Conservation (phyloP, 2,113 vertebrate species). For the Agelaius phoeniceus region DNA sequence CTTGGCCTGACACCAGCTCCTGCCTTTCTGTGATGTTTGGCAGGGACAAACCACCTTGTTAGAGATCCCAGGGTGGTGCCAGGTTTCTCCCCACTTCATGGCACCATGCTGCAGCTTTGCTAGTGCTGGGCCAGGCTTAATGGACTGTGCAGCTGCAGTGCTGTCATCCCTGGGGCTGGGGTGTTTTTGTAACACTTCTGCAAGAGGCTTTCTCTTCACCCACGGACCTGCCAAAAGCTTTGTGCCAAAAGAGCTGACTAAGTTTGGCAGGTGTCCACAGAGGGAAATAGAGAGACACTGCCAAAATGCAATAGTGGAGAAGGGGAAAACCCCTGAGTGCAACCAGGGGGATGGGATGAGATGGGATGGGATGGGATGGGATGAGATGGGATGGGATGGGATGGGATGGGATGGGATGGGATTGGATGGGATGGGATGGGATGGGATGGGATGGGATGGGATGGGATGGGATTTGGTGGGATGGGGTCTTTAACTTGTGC, state of each 20-base stretch:
- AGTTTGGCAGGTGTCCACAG: neutral
- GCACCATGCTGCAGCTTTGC: accelerated
- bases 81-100: accelerated
- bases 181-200: neutral
- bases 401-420: too few species aligned
- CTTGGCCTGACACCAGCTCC: neutral
- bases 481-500: neutral
- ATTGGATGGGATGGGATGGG: too few species aligned
- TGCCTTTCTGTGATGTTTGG: neutral
- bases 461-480: too few species aligned
- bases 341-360: neutral
- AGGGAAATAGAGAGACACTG: neutral
- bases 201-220: neutral
- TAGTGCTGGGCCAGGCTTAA: neutral
- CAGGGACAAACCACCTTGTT: neutral
- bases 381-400: too few species aligned
- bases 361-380: too few species aligned
- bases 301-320: neutral
- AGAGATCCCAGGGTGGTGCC: neutral
- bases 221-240: neutral
- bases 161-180: neutral
- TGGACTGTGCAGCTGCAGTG: accelerated
- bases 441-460: too few species aligned
- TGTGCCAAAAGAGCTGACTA: neutral
- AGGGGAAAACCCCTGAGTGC: neutral